Evolutionary conservation across 2,797 vertebrate genomes (phyloP), one percentile per base, ranked within the genome.

Genomic region (Dendrocincla tyrannina): DNA sequence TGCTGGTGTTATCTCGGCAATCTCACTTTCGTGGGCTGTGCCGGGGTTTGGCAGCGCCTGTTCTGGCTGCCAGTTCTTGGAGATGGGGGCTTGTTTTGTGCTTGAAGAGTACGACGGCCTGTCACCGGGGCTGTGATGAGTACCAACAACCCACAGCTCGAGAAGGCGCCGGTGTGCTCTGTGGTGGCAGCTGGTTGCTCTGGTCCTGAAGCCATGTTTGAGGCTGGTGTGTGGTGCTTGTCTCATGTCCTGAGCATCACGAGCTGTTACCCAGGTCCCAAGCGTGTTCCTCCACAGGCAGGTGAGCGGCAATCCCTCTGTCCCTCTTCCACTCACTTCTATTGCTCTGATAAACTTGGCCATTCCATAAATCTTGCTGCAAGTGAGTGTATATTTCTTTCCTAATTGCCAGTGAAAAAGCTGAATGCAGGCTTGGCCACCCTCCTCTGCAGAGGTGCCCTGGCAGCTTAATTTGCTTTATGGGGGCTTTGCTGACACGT

Each of bases 251-350:
- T 32, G 32, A 89, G 39, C 44, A 13, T 27, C 49, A 18, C 0
- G 13, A 84, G 33, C 73, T 49, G 20, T 46, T 72, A 28, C 10
- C 16, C 22, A 25, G 32, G 14, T 49, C 42, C 12, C n/a, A n/a
- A n/a, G n/a, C 0, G 0, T 2, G 0, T 69, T 74, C 37, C 35
- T 77, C 20, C 32, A 27, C 41, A 73, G 33, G 7, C 46, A 75
- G 22, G 9, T 1, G 1, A 20, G 27, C 23, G 53, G 30, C 7
- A 4, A 8, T 32, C 68, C 23, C 41, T 76, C 47, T 41, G 52
- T 32, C 60, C 46, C 55, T 58, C 44, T 44, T 77, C 23, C 37
- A 42, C 20, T 87, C 15, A 1, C 49, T 73, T 72, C 20, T 30
- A 11, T 52, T 1, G 1, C 55, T 62, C 46, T 83, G 47, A 67